phyloP scores from a whole-genome alignment of 1,140 invertebrate species.

The Chlorops oryzae region DNA sequence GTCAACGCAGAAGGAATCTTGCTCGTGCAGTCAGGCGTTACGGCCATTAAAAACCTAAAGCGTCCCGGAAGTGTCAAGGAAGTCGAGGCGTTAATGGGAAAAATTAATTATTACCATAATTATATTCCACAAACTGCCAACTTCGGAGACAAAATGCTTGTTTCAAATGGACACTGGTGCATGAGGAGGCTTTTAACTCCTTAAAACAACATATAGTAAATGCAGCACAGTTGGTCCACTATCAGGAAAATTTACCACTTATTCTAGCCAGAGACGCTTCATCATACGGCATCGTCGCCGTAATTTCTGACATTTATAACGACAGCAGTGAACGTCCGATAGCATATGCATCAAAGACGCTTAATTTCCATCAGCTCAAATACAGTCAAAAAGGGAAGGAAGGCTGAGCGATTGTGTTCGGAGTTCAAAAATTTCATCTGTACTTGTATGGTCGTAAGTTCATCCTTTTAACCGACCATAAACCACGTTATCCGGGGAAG shows the following conservation, averaged over 20 bases:
- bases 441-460: slow-evolving; percentile 39
- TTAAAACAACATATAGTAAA: neutral
- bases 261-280: slow-evolving; percentile 51
- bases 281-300: slow-evolving; percentile 48
- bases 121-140: neutral
- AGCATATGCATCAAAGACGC: slow-evolving; percentile 10
- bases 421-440: slow-evolving; percentile 45
- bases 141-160: neutral
- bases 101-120: neutral
- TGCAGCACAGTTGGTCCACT: no score
- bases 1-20: neutral
- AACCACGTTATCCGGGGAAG: slow-evolving; percentile 38
- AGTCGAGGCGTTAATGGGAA: neutral
- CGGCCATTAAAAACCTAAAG: neutral
- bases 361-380: slow-evolving; percentile 20
- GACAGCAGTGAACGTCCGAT: slow-evolving; percentile 35
- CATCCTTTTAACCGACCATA: slow-evolving; percentile 49
- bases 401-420: slow-evolving; percentile 48
- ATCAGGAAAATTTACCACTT: slow-evolving; percentile 1
- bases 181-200: neutral
- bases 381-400: slow-evolving; percentile 43
- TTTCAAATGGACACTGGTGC: neutral
- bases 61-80: neutral
- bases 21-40: neutral
- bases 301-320: slow-evolving; percentile 46